Evolutionary conservation across 2,888 invertebrate genomes (phyloP).

Genomic region (Dasysyrphus albostriatus): DNA sequence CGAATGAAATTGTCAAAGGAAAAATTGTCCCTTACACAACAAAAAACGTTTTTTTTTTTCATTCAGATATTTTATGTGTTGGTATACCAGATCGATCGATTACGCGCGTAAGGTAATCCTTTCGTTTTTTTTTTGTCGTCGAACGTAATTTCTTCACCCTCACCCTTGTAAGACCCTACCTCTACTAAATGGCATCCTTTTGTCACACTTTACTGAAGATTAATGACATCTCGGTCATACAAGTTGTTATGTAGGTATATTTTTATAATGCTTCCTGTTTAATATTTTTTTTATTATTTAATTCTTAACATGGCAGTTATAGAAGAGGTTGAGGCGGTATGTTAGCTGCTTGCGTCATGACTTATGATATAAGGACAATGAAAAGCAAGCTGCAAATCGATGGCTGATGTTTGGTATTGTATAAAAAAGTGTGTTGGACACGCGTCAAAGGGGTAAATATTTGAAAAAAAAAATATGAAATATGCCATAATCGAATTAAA

Average conservation of each 20-base stretch:
- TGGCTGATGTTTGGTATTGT: constrained; percentile 24
- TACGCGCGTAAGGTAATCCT: constrained; percentile 61
- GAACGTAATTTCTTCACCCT: constrained; percentile 54
- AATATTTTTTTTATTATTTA: constrained; percentile 72
- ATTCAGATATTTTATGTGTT: constrained; percentile 24
- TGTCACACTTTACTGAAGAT: constrained; percentile 73
- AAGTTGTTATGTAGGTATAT: constrained; percentile 45
- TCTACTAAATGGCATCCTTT: constrained; percentile 63
- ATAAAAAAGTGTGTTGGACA: constrained; percentile 57
- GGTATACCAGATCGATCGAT: constrained; percentile 57
- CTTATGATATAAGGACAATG: constrained; percentile 40
- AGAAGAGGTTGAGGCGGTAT: constrained; percentile 40
- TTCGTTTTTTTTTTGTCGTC: constrained; percentile 30
- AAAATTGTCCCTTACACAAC: constrained; percentile 17
- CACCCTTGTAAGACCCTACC: constrained; percentile 21
- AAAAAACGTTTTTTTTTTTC: constrained; percentile 36
- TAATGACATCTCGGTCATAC: constrained; percentile 64
- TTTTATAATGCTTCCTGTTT: constrained; percentile 66
- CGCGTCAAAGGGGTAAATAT: constrained; percentile 73
- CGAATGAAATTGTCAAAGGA: constrained; percentile 70
- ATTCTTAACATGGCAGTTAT: constrained; percentile 68
- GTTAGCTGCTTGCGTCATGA: constrained; percentile 49
- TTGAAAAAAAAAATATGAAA: constrained; percentile 53
- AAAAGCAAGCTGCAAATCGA: constrained; percentile 67
- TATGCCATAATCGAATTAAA: constrained; percentile 68